Evolutionary conservation across 1,140 invertebrate genomes (phyloP).

Genomic region (Cyclargus thomasi): DNA sequence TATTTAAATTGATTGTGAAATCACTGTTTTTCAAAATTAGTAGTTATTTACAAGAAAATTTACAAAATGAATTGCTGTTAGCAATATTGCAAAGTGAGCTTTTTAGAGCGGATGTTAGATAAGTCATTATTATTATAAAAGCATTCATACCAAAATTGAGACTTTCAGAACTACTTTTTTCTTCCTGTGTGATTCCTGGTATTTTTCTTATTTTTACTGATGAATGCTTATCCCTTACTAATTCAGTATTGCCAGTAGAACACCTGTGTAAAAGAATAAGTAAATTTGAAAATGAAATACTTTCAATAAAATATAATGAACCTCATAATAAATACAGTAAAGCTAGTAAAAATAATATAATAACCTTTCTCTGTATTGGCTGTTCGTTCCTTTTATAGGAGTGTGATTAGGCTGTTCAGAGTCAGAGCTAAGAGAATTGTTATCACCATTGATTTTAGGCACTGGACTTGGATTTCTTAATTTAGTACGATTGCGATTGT

Average conservation of each 20-base stretch:
- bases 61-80: no score
- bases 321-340: background rate
- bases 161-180: conserved; percentile 85
- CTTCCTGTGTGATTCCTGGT: conserved; percentile 76
- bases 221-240: conserved; percentile 75
- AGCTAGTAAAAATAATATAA: background rate
- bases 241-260: conserved; percentile 77
- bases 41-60: no score
- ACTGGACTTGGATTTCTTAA: conserved; percentile 51
- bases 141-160: conserved; percentile 69
- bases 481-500: conserved; percentile 42
- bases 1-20: no score
- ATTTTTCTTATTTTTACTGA: conserved; percentile 69
- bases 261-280: conserved; percentile 58
- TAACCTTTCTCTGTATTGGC: conserved; percentile 78
- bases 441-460: conserved; percentile 65
- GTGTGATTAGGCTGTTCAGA: conserved; percentile 77
- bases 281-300: background rate
- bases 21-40: no score
- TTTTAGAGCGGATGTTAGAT: no score
- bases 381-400: conserved; percentile 43
- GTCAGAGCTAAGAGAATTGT: conserved; percentile 79
- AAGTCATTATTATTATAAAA: background rate
- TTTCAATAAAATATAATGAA: background rate
- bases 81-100: no score